These are phyloP conservation scores for Poeciliopsis turrubarensis DNA, from an alignment of 2,113 vertebrate genomes.

Conservation along the genomic window DNA sequence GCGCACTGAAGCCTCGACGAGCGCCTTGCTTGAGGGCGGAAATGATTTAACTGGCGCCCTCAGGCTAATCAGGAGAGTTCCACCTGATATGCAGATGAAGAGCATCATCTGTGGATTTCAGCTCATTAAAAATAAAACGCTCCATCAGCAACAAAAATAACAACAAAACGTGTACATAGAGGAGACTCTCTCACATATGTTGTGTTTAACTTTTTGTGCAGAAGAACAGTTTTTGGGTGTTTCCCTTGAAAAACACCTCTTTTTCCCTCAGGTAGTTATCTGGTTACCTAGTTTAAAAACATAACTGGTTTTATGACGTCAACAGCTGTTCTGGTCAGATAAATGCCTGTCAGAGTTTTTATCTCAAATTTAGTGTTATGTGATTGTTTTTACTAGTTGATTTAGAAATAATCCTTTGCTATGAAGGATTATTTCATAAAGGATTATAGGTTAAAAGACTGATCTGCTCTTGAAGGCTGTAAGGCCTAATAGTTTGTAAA, in stretches of 20 bases:
- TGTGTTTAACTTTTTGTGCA: background rate
- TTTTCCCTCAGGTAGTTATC: too few species aligned
- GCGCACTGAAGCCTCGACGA: conserved; percentile 18
- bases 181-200: background rate
- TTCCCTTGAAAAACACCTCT: too few species aligned
- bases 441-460: background rate
- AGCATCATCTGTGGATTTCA: conserved; percentile 3
- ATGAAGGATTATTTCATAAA: too few species aligned
- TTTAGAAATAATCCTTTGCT: background rate
- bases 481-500: background rate
- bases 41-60: conserved; percentile 23
- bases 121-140: background rate
- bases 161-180: background rate
- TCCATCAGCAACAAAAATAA: background rate
- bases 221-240: background rate
- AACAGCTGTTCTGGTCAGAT: too few species aligned
- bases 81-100: background rate
- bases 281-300: too few species aligned
- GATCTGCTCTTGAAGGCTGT: background rate
- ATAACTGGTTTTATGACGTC: too few species aligned
- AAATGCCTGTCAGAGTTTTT: background rate
- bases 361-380: background rate
- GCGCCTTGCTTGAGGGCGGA: conserved; percentile 18
- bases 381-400: background rate
- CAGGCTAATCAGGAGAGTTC: conserved; percentile 1